Base-by-base conservation (phyloP, 1,140 invertebrate species). In the Megalopta genalis region DNA sequence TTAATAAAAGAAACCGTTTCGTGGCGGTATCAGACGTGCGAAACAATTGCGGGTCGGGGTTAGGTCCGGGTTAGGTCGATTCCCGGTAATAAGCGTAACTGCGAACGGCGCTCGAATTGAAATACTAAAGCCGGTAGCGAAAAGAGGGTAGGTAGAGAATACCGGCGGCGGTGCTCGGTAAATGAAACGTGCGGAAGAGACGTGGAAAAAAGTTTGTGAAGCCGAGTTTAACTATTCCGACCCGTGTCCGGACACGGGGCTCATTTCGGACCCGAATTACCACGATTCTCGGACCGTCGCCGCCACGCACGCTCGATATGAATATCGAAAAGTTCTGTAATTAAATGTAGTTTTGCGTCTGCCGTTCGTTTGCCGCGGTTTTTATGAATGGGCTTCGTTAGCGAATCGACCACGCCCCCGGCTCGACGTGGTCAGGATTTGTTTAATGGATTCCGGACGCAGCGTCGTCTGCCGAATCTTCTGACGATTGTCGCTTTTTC, bases 71-170 rank as follows among this genome's bases (percentile, higher is more conserved):
- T 62, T 62, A 12, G 60, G 60, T 32, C 60, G 27, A 62, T 62
- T 62, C 60, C 60, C 14, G 60, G 60, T 62, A 62, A 62, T 62
- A 62, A 62, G 60, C 60, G 60, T 32, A 32, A 27, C 60, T 37
- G 32, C 60, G 60, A 62, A 32, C 60, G 60, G 6, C 60, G 60
- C 60, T 62, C 60, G 60, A 62, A 62, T 62, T 62, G 60, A 62
- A 62, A 62, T 32, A 57, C 54, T 57, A 57, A 57, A 57, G 60
- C 27, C 16, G 60, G 6, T 21, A 0, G 57, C 49, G 16, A 14
- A 62, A 32, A 10, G 23, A 60, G 23, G 27, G 18, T 2, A 21
- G 9, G 9, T 8, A n/a, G 54, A n/a, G 21, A 57, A n/a, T 7
- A n/a, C 16, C 60, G 18, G 7, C 49, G 1, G 32, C 32, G 32